Base-by-base conservation (phyloP, 2,113 vertebrate genomes). In the Hippocampus comes region DNA sequence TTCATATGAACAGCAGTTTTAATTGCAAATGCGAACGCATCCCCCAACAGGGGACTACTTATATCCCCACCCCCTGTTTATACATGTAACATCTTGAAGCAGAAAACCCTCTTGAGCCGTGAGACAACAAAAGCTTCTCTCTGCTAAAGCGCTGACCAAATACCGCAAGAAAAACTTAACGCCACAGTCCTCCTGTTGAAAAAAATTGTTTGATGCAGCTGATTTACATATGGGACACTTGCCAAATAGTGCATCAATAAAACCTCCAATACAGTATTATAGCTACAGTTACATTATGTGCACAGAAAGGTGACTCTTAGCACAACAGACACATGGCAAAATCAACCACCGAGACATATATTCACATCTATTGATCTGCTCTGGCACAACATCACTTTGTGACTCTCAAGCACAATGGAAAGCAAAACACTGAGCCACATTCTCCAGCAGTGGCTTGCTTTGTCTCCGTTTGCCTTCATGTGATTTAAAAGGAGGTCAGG, bases 401-500 rank as follows among this genome's bases (percentile, higher is more conserved):
- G 25, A 41, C 53, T 15, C 27, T 15, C n/a, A 66, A 46, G 64
- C 23, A 42, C 42, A 9, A 48, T 9, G 23, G 21, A 63, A 43
- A 43, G 42, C 64, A 79, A 65, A 80, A 77, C 74, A 70, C 72
- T 83, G 43, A 86, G 81, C 67, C 79, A 81, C 80, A 60, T 81
- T 73, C 84, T 82, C 20, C 43, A 80, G 75, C 73, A 86, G 82
- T 43, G 63, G 79, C 90, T 88, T 88, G 87, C 91, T 72, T 92
- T 74, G 86, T 82, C 78, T 87, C 83, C 78, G 89, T 89, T 90
- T 89, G 82, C 71, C 75, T 76, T 75, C 20, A 63, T 55, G 77
- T 73, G 85, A 92, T 92, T 46, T 90, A 85, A 89, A 88, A 17
- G 68, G 84, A 78, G 73, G 55, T 82, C 25, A 79, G 85, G 91